Evolutionary conservation across 2,113 vertebrate genomes (phyloP).

Genomic region (Caranx ignobilis): DNA sequence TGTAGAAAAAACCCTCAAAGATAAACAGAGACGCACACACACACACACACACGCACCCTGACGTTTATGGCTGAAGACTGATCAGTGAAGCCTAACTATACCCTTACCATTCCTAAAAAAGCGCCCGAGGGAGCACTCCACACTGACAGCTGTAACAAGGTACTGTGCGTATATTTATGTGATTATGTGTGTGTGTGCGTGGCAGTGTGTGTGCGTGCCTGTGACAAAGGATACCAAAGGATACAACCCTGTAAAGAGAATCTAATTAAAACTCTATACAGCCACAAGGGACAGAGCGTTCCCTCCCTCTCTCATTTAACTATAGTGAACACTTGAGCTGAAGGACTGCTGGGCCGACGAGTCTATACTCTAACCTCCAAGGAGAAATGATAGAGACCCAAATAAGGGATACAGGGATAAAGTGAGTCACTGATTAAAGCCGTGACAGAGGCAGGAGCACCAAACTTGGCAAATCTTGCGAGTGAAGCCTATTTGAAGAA

Average conservation of each 20-base stretch:
- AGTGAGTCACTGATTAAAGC: conserved; percentile 37
- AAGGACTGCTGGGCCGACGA: conserved; percentile 61
- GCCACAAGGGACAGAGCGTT: conserved; percentile 67
- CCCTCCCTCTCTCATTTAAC: conserved; percentile 57
- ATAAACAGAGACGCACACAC: conserved; percentile 50
- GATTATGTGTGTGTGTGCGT: conserved; percentile 43
- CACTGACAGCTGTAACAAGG: conserved; percentile 78
- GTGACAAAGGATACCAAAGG: conserved; percentile 74
- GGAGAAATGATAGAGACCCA: conserved; percentile 34
- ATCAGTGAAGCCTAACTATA: conserved; percentile 71
- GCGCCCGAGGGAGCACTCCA: conserved; percentile 62
- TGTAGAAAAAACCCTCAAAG: conserved; percentile 54
- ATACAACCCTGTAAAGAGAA: conserved; percentile 80
- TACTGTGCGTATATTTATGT: conserved; percentile 69
- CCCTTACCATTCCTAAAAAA: conserved; percentile 64
- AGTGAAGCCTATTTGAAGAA: conserved; percentile 15
- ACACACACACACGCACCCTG: conserved; percentile 18
- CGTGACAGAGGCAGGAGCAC: conserved; percentile 1
- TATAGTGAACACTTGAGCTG: conserved; percentile 64
- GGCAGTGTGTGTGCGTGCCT: conserved; percentile 14
- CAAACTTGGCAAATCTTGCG: conserved; percentile 13
- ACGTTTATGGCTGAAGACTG: conserved; percentile 65
- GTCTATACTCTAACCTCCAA: conserved; percentile 56
- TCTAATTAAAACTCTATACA: conserved; percentile 78
- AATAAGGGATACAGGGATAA: conserved; percentile 32